These are phyloP conservation scores for Drosophila neonasuta DNA, from an alignment of 2,888 invertebrate genomes.

Conservation along the genomic window DNA sequence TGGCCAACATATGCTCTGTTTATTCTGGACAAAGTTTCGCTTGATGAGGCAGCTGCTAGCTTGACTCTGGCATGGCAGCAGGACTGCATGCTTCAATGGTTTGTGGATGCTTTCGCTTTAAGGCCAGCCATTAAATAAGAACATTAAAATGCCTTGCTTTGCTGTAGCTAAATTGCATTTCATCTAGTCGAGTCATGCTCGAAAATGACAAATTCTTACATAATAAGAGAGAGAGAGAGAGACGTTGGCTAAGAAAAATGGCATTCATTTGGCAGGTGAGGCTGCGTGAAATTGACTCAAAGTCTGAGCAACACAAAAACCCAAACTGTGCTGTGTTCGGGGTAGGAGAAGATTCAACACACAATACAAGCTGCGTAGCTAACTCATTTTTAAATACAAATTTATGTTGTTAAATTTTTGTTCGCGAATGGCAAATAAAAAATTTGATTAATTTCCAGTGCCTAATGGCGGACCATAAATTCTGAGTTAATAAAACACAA, in stretches of 20 bases:
- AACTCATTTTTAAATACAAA: constrained; percentile 81
- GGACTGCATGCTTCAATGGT: constrained; percentile 27
- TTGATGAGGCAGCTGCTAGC: constrained; percentile 41
- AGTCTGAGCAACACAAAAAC: constrained; percentile 3
- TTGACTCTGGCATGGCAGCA: neutral
- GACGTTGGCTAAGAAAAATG: constrained; percentile 64
- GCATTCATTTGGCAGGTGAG: constrained; percentile 73
- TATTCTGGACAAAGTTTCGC: constrained; percentile 42
- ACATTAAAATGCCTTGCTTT: constrained; percentile 68
- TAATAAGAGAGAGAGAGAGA: constrained; percentile 55
- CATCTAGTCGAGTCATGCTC: constrained; percentile 65
- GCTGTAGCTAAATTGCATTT: constrained; percentile 66
- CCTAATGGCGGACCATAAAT: constrained; percentile 79
- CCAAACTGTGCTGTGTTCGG: too few relatives aligned
- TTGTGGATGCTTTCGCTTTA: constrained; percentile 18
- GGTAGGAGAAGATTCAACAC: neutral
- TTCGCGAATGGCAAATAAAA: constrained; percentile 34
- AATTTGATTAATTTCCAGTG: constrained; percentile 77
- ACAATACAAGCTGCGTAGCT: constrained; percentile 57
- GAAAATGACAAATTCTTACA: constrained; percentile 75
- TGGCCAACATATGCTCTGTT: constrained; percentile 68
- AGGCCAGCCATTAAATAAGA: constrained; percentile 47
- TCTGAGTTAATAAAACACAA: constrained; percentile 73
- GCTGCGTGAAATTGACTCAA: constrained; percentile 68
- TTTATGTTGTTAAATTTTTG: constrained; percentile 73